Evolutionary conservation across 2,113 vertebrate species (phyloP).

Genomic region (Pteronura brasiliensis): DNA sequence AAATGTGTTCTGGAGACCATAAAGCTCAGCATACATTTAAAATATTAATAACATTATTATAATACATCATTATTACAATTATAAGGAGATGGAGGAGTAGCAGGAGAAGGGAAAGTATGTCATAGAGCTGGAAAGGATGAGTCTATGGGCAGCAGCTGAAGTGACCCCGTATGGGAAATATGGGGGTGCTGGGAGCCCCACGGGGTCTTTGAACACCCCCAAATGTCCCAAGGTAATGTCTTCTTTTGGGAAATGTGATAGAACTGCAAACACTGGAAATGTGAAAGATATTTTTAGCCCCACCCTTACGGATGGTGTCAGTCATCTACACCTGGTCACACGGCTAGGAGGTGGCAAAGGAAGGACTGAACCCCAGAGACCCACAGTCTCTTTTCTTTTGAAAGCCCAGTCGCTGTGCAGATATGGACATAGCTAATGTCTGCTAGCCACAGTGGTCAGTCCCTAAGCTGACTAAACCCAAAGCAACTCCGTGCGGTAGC

Average conservation of each 20-base stretch:
- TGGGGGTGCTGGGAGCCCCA: no score
- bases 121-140: not conserved
- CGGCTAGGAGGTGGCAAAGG: accelerated
- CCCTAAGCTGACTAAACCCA: not conserved
- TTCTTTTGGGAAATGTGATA: not conserved
- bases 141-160: not conserved
- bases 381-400: not conserved
- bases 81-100: not conserved
- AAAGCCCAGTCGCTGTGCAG: not conserved
- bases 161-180: not conserved
- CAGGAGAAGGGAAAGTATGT: not conserved
- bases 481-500: not conserved
- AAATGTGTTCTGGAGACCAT: not conserved
- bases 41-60: not conserved
- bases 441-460: not conserved
- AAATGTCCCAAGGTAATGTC: not conserved
- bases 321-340: not conserved
- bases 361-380: not conserved
- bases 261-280: not conserved
- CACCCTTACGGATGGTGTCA: not conserved
- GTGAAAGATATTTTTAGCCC: not conserved
- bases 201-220: not conserved
- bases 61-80: not conserved
- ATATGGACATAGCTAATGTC: not conserved
- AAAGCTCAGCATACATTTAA: not conserved